phyloP scores from a whole-genome alignment of 2,888 invertebrate genomes.

The Diaprepes abbreviatus region DNA sequence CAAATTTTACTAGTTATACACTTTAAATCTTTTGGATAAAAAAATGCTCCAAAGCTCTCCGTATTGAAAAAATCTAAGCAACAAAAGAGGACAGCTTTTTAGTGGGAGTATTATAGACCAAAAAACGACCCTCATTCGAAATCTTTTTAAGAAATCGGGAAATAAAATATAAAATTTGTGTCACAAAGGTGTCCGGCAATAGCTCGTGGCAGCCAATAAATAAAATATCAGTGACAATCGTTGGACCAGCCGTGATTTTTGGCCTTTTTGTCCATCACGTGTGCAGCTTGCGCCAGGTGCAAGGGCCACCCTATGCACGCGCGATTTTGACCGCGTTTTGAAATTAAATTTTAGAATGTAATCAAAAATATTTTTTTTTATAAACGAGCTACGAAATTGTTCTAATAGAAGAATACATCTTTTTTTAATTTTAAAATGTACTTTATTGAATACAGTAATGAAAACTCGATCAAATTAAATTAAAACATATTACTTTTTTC shows the following conservation, averaged over 20 bases:
- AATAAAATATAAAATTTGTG: slow-evolving; percentile 56
- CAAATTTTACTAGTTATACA: too few species aligned
- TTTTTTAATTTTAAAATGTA: too few species aligned
- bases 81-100: slow-evolving; percentile 11
- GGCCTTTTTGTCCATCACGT: slow-evolving; percentile 58
- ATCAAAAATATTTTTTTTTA: too few species aligned
- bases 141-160: slow-evolving; percentile 50
- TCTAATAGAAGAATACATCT: too few species aligned
- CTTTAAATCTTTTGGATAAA: too few species aligned
- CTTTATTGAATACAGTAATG: too few species aligned
- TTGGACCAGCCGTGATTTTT: slow-evolving; percentile 61
- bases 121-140: slow-evolving; percentile 35
- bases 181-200: slow-evolving; percentile 57
- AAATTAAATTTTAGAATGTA: slow-evolving; percentile 50
- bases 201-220: slow-evolving; percentile 63
- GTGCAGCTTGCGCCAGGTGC: slow-evolving; percentile 56
- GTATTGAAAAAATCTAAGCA: too few species aligned
- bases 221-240: slow-evolving; percentile 68
- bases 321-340: slow-evolving; percentile 50
- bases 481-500: too few species aligned
- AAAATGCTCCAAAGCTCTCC: too few species aligned
- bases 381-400: too few species aligned
- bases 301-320: slow-evolving; percentile 52
- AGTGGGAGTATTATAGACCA: slow-evolving; percentile 47
- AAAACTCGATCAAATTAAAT: too few species aligned